Base-by-base conservation (phyloP, 2,113 vertebrate genomes). In the Nansenia antarctica region DNA sequence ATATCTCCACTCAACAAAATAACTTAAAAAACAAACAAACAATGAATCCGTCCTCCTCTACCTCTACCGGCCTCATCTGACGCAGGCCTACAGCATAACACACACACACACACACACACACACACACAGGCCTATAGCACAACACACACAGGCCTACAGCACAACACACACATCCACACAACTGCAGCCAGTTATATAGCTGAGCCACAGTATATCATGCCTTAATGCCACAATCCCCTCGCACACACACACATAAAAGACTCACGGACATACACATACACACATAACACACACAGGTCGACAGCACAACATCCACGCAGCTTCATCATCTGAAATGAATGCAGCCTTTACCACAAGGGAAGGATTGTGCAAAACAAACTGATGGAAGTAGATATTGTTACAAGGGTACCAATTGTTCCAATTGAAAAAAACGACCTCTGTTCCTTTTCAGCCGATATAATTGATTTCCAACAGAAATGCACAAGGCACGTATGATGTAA, bases 181-280 rank as follows among this genome's bases (percentile, higher is more conserved):
- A n/a, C n/a, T n/a, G n/a, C n/a, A n/a, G n/a, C n/a, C 82, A 81
- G 76, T 79, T 76, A 82, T 74, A 76, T 59, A 77, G 81, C 72
- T 71, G 37, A 62, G 61, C 18, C 24, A 22, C 30, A 74, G 78
- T 64, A 49, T 64, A 84, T 90, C 86, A 86, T 5, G 57, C 72
- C 24, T 55, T 62, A 9, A 78, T 77, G 73, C 79, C 79, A 80
- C 78, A 9, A 76, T 4, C 74, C 79, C 79, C 63, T 73, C 73
- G 77, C 82, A 72, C n/a, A n/a, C n/a, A n/a, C n/a, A n/a, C n/a
- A n/a, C n/a, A n/a, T n/a, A n/a, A n/a, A n/a, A n/a, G n/a, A n/a
- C n/a, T n/a, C n/a, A n/a, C n/a, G n/a, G n/a, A n/a, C n/a, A 8
- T 2, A n/a, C n/a, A n/a, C n/a, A n/a, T n/a, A n/a, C n/a, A n/a